Base-by-base conservation (phyloP, 1,140 invertebrate genomes). In the Solenopsis invicta region DNA sequence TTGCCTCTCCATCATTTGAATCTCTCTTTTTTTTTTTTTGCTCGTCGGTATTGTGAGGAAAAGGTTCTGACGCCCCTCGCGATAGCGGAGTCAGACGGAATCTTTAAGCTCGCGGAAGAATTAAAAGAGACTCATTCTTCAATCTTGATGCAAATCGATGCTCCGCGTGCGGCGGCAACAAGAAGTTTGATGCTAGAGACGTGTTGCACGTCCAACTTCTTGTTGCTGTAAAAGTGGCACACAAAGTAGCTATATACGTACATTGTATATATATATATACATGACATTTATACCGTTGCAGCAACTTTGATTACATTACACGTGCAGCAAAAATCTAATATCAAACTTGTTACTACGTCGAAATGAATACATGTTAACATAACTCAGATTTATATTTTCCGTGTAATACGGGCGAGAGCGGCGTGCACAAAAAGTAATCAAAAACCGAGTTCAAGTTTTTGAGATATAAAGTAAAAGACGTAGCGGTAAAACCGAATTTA, bases 321-420 rank as follows among this genome's bases (percentile, higher is more conserved):
- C 34, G 64, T 41, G 34, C 34, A 41, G n/a, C 77, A 81, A 81
- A 81, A 71, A 81, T 81, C 64, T 81, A 81, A 81, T 69, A 71
- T 54, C 77, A 54, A 71, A 69, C 77, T 81, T 69, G 29, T 69
- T 71, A 69, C 50, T 41, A 24, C 77, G 64, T 34, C 21, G 21
- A 81, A 71, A 81, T 45, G 48, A 69, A 34, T 81, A 37, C 18
- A 69, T 52, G 37, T 54, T 80, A 54, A 50, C 9, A 24, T 37
- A 67, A 50, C 13, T 48, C 29, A 52, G 24, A 21, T 50, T 41
- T 67, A 61, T 67, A 24, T 67, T 80, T 52, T 37, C 3, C 45
- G n/a, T 56, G 21, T 34, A 13, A 24, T 48, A 62, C n/a, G 10
- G 6, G 54, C 9, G 12, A 5, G 21, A 66, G 8, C 5, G 18